Evolutionary conservation across 2,888 invertebrate species (phyloP), one percentile per base, ranked within the genome.

Genomic region (Eulithis testata): DNA sequence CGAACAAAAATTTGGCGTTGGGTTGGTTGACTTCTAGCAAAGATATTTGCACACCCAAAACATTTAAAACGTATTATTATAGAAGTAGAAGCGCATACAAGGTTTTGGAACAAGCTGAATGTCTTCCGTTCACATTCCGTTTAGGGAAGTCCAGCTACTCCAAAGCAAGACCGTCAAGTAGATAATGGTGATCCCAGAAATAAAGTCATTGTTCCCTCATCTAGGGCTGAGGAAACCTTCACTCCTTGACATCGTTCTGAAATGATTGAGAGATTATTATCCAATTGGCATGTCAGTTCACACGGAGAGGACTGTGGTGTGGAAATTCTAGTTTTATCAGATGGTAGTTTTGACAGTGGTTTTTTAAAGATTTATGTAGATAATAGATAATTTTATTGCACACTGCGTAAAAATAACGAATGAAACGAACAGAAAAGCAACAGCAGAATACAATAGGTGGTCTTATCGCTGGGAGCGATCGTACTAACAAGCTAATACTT

Each of bases 181-280:
- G 74, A 76, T 75, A 80, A 81, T 77, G 68, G 75, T 64, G 76
- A 79, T 76, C 71, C 71, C 65, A 66, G 68, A 69, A 72, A 69
- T 68, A 68, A 68, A 69, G 55, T 73, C 71, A 78, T 73, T 73
- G 69, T 73, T 63, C 68, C 57, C 58, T 66, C 66, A 71, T 73
- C 67, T 66, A 70, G 60, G 65, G 70, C 70, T 61, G 71, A 73
- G 60, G 71, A 73, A 64, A 73, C 76, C 74, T 74, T 74, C 71
- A 74, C 77, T 79, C 83, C 83, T 78, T 83, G 83, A 80, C 83
- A 80, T 75, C 73, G 60, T 79, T 81, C 75, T 63, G 75, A 75
- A 58, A 56, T 60, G 59, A 66, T 62, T 55, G 66, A 66, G 54
- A 51, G 54, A 43, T 62, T 36, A 64, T 69, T 71, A 73, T 70